phyloP scores from a whole-genome alignment of 2,113 vertebrate species.

The Neolamprologus modestus region DNA sequence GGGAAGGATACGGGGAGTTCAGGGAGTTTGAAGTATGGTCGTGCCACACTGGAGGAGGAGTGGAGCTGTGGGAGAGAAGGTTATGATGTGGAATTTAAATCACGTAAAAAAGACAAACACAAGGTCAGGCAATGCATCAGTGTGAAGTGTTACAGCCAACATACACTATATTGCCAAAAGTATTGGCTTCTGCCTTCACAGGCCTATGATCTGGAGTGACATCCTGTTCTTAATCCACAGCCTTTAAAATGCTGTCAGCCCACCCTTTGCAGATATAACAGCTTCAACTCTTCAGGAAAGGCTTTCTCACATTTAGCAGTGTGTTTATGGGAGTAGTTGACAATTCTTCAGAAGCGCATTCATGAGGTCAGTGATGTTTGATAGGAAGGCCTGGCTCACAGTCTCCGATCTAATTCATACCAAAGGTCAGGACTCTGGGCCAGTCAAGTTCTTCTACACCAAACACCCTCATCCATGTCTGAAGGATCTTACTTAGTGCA shows the following conservation, averaged over 20 bases:
- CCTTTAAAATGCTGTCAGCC: background rate
- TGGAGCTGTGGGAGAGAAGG: constrained; percentile 36
- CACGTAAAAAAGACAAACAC: background rate
- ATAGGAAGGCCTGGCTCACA: background rate
- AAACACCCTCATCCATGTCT: background rate
- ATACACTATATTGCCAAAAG: background rate
- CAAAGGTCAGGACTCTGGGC: background rate
- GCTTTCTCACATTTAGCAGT: background rate
- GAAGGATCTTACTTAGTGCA: background rate
- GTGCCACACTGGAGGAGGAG: constrained; percentile 49
- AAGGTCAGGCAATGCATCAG: background rate
- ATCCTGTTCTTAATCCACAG: background rate
- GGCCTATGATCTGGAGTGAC: background rate
- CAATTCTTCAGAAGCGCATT: background rate
- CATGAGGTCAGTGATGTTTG: background rate
- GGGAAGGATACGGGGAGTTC: constrained; percentile 41
- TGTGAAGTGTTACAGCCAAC: background rate
- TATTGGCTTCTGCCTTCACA: background rate
- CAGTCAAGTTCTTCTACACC: background rate
- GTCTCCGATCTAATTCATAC: background rate
- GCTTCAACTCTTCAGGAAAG: background rate
- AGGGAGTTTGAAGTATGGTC: constrained; percentile 44
- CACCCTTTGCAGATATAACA: background rate
- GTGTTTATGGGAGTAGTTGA: background rate
- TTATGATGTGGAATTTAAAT: background rate